Evolutionary conservation across 1,140 invertebrate species (phyloP).

Genomic region (Kradibia gibbosae): DNA sequence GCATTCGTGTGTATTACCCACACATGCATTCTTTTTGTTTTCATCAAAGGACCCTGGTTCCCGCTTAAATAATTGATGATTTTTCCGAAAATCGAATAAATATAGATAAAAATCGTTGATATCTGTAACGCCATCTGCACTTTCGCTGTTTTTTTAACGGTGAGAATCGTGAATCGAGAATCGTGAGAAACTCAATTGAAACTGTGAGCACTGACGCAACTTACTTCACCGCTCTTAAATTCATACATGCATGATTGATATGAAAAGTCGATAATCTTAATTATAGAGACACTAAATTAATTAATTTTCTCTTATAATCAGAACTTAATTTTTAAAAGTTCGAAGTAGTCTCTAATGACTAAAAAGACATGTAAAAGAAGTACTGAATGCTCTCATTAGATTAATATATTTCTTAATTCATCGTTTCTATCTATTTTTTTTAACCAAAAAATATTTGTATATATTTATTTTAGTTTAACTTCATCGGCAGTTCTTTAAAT

Average conservation of each 20-base stretch:
- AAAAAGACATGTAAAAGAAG: background rate
- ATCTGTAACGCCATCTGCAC: conserved; percentile 49
- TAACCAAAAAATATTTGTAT: no score
- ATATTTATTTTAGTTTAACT: no score
- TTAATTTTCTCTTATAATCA: background rate
- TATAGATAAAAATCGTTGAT: conserved; percentile 47
- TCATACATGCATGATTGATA: no score
- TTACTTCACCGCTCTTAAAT: no score
- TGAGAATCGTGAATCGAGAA: background rate
- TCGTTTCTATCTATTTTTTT: background rate
- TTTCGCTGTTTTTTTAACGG: background rate
- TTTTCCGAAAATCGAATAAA: conserved; percentile 1
- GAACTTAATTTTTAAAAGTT: background rate
- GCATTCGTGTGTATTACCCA: conserved; percentile 5
- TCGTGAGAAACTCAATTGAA: conserved; percentile 9
- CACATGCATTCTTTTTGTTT: conserved; percentile 40
- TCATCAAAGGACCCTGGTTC: background rate
- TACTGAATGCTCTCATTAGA: background rate
- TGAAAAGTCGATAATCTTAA: no score
- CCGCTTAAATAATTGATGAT: conserved; percentile 43
- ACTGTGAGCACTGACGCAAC: no score
- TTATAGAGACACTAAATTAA: no score
- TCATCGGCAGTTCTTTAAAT: no score
- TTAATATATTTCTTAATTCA: background rate
- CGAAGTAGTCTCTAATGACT: background rate